These are phyloP conservation scores for Sitta europaea DNA, from an alignment of 2,113 vertebrate genomes.

Conservation along the genomic window DNA sequence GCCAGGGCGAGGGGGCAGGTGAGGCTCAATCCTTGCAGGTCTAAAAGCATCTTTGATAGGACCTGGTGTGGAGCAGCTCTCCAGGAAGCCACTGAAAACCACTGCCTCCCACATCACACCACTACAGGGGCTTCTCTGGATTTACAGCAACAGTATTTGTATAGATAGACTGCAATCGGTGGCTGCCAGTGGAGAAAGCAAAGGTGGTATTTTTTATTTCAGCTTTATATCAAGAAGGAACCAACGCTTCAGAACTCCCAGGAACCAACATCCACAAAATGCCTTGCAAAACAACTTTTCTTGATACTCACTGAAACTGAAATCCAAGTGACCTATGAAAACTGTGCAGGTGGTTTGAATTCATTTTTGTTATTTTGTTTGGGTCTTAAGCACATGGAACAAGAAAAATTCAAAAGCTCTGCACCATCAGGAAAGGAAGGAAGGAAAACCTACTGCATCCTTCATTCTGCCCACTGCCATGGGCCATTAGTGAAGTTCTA, in stretches of 20 bases:
- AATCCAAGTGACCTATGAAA: not conserved
- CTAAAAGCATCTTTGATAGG: not conserved
- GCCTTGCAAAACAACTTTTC: not conserved
- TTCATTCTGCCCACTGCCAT: not conserved
- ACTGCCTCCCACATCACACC: not conserved
- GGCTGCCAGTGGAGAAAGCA: not conserved
- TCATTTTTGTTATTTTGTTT: not conserved
- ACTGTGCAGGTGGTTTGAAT: not conserved
- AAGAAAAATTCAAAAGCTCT: not conserved
- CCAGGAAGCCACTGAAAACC: not conserved
- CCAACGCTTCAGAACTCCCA: not conserved
- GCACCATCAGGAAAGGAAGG: not conserved
- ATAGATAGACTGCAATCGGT: rapidly evolving
- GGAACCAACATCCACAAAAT: not conserved
- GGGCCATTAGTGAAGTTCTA: not conserved
- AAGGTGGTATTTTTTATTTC: not conserved
- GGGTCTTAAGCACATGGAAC: not conserved
- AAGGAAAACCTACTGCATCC: not conserved
- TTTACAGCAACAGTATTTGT: not conserved
- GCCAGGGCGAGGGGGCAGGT: not conserved
- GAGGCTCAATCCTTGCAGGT: rapidly evolving
- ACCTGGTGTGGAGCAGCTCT: not conserved
- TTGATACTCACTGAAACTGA: not conserved
- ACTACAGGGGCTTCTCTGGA: not conserved
- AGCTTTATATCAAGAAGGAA: not conserved